Evolutionary conservation across 1,140 invertebrate species (phyloP).

Genomic region (Bombus consobrinus): DNA sequence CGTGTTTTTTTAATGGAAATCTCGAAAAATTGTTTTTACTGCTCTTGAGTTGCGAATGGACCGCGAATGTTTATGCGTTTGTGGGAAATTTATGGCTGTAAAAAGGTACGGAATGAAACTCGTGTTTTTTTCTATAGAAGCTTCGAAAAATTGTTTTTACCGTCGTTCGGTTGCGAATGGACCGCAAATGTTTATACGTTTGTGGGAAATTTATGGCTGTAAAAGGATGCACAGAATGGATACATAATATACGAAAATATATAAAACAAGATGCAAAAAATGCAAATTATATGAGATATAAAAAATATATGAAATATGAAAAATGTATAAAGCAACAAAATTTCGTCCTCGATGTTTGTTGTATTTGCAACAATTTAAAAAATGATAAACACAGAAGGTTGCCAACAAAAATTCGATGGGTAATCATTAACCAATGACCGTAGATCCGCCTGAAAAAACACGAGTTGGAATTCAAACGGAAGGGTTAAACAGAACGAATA

Average conservation of each 20-base stretch:
- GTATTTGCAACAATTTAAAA: background rate
- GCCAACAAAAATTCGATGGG: background rate
- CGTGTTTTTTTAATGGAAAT: background rate
- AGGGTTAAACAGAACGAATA: conserved; percentile 8
- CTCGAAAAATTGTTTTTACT: background rate
- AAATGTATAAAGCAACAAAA: background rate
- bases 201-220: background rate
- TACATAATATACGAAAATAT: background rate
- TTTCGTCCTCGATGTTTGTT: background rate
- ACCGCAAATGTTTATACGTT: background rate
- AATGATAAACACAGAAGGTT: background rate
- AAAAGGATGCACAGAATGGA: background rate
- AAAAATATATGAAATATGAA: background rate
- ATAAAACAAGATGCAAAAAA: background rate
- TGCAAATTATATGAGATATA: background rate
- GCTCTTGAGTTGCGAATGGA: background rate
- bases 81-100: background rate
- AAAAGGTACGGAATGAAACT: background rate
- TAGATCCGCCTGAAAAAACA: background rate
- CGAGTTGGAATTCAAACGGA: background rate
- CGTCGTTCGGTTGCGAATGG: background rate
- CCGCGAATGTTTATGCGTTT: background rate
- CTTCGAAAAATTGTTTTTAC: background rate
- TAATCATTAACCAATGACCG: conserved; percentile 2
- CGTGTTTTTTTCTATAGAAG: background rate